These are phyloP conservation scores for Octomys mimax DNA, from an alignment of 2,797 vertebrate genomes.

Conservation along the genomic window DNA sequence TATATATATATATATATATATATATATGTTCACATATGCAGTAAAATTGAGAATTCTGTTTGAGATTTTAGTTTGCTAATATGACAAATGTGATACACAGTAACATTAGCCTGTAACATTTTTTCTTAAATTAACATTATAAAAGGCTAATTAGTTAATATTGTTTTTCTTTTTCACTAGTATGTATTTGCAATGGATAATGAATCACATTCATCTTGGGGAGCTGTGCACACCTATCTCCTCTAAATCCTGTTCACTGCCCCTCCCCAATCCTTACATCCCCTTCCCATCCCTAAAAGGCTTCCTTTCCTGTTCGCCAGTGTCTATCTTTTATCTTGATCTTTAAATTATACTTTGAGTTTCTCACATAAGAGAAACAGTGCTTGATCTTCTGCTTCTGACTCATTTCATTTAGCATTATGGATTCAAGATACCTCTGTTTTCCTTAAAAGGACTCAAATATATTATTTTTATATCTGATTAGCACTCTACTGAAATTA, in stretches of 20 bases:
- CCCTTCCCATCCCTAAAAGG: neutral
- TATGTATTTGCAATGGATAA: neutral
- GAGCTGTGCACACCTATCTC: neutral
- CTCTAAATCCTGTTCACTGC: neutral
- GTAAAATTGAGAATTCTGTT: neutral
- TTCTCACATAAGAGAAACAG: neutral
- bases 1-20: no score
- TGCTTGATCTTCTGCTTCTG: neutral
- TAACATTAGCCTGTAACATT: neutral
- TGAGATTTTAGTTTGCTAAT: neutral
- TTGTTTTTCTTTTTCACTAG: neutral
- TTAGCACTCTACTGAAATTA: neutral
- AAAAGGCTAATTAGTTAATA: conserved; percentile 24
- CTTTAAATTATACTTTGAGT: neutral
- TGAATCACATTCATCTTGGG: neutral
- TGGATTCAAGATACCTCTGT: neutral
- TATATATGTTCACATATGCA: neutral
- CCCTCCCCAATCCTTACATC: neutral
- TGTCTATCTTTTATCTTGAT: neutral
- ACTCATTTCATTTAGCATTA: neutral
- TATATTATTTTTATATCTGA: neutral
- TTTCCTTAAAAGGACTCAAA: neutral
- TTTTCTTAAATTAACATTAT: neutral
- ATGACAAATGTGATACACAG: neutral
- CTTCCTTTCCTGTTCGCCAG: neutral